Evolutionary conservation across 2,888 invertebrate genomes (phyloP), one percentile per base, ranked within the genome.

Genomic region (Octodonta nipae): DNA sequence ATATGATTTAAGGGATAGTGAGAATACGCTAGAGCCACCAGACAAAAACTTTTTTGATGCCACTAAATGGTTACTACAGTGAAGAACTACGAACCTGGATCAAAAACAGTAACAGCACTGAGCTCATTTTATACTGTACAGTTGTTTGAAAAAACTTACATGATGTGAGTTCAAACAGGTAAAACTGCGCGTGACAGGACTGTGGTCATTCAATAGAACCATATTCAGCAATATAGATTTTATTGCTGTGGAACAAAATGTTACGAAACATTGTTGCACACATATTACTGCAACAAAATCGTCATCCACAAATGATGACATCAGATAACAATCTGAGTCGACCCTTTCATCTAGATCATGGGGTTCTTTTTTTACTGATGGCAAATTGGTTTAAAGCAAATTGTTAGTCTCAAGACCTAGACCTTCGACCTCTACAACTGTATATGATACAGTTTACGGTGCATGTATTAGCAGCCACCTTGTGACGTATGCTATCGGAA

Each of bases 31-130:
- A n/a, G n/a, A n/a, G n/a, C n/a, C n/a, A n/a, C n/a, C n/a, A n/a
- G n/a, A n/a, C n/a, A 29, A 50, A 45, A 13, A 47, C 48, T 7
- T 50, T 59, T 15, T 57, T 56, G 53, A 47, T 49, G 5, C 47
- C 52, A 6, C 36, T 55, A 13, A 58, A 54, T 13, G 8, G 11
- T 1, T 10, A 27, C 13, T 28, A 28, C 15, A 28, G 28, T 28
- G 28, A 28, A n/a, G 28, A 28, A 15, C 5, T 28, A 15, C 28
- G 28, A 5, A 15, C 12, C 8, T 28, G 28, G 15, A 28, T 28
- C 10, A 5, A 16, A n/a, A 14, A 15, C 28, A 28, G 15, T 16
- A 28, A 28, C 15, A 14, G 15, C 16, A n/a, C 28, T 15, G 7
- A 27, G 27, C 13, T 12, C n/a, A 7, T 28, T 8, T 28, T 14